A percentile compares a stretch with the other conserved stretches of the same genome.
Conservation (phyloP, 2,797 vertebrate genomes). For the Hylomyscus alleni region DNA sequence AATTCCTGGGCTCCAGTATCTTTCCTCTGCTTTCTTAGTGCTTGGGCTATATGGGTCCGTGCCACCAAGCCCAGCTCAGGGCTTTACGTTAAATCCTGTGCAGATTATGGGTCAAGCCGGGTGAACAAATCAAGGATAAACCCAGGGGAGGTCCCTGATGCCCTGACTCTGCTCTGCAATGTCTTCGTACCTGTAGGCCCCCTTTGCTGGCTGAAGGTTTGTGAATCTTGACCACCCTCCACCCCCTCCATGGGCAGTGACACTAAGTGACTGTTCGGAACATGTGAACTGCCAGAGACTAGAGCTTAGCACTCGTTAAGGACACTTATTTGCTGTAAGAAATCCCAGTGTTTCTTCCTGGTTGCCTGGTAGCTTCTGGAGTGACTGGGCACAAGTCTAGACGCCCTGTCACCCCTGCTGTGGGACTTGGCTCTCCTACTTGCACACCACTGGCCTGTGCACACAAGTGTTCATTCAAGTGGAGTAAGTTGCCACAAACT, state of each 20-base stretch:
- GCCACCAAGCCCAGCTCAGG: neutral
- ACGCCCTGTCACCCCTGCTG: accelerated
- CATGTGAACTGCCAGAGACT: neutral
- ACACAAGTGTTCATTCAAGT: neutral
- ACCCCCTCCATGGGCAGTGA: accelerated
- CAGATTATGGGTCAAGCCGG: neutral
- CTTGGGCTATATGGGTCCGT: neutral
- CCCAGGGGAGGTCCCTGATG: neutral
- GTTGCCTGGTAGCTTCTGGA: neutral
- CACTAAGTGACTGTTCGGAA: neutral
- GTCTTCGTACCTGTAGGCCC: accelerated
- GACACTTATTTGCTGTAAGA: neutral
- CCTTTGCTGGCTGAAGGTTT: neutral
- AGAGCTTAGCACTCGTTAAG: accelerated
- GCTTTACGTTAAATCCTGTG: neutral
- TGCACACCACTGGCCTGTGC: no score
- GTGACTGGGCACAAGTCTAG: neutral
- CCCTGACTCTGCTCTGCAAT: neutral
- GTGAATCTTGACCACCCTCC: neutral
- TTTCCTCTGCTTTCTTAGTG: neutral
- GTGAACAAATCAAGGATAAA: neutral
- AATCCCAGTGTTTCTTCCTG: neutral
- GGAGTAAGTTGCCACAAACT: neutral
- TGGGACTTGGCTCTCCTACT: neutral
- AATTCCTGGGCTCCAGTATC: neutral